Conservation (phyloP, 2,888 invertebrate species). For the Clitarchus hookeri region DNA sequence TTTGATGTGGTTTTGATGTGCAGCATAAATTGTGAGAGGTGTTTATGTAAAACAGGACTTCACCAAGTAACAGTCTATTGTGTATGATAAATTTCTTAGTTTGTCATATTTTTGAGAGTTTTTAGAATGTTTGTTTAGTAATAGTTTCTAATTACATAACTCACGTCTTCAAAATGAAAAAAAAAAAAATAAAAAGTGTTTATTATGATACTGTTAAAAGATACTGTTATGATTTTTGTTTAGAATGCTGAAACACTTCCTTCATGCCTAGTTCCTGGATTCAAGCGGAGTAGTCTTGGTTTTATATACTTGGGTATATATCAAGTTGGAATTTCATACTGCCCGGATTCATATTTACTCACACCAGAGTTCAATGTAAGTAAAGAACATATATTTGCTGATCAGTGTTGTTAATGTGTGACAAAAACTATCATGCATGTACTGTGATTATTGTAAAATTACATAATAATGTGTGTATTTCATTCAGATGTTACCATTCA, state of each 20-base stretch:
- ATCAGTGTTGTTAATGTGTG: background rate
- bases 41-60: no score
- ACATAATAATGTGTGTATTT: conserved; percentile 2
- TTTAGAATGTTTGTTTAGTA: no score
- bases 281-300: conserved; percentile 69
- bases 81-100: no score
- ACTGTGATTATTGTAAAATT: background rate
- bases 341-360: conserved; percentile 76
- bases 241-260: conserved; percentile 42
- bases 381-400: background rate
- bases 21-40: no score
- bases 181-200: no score
- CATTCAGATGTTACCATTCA: conserved; percentile 47
- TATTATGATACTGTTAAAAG: no score
- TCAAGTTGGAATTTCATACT: conserved; percentile 71
- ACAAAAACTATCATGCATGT: background rate
- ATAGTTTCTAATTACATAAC: no score
- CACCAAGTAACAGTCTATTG: no score
- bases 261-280: conserved; percentile 59
- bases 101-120: no score
- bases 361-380: conserved; percentile 55
- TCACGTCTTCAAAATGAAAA: no score
- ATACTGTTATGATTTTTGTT: background rate
- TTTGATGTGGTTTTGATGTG: no score
- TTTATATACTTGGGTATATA: conserved; percentile 72